Conservation (phyloP, 2,888 invertebrate species). For the Trisateles emortualis region DNA sequence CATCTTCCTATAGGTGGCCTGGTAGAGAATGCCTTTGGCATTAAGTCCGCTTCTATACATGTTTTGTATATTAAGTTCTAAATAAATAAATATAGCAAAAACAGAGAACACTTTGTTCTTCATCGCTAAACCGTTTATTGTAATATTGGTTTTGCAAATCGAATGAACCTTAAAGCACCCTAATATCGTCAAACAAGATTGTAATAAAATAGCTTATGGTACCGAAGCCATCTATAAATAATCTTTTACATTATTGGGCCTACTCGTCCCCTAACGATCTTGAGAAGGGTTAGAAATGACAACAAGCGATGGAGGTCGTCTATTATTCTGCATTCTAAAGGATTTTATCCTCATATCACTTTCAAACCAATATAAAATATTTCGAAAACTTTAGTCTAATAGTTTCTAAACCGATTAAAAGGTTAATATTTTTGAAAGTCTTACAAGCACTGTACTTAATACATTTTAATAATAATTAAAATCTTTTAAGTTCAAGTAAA, state of each 20-base stretch:
- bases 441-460: too few relatives aligned
- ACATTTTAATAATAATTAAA: too few relatives aligned
- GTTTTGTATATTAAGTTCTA: too few relatives aligned
- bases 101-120: too few relatives aligned
- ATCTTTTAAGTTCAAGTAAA: too few relatives aligned
- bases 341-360: slow-evolving; percentile 55
- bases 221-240: slow-evolving; percentile 6
- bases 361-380: slow-evolving; percentile 40
- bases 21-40: too few relatives aligned
- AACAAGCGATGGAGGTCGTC: slow-evolving; percentile 64
- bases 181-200: slow-evolving; percentile 2
- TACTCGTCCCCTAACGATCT: slow-evolving; percentile 50
- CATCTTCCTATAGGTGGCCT: too few relatives aligned
- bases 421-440: too few relatives aligned
- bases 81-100: too few relatives aligned
- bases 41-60: too few relatives aligned
- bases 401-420: slow-evolving; percentile 2
- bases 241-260: slow-evolving; percentile 58
- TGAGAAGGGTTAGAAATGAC: slow-evolving; percentile 71
- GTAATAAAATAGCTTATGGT: slow-evolving; percentile 10
- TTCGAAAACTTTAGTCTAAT: slow-evolving; percentile 13
- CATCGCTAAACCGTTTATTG: too few relatives aligned
- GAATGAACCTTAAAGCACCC: background rate
- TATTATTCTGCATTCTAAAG: slow-evolving; percentile 60
- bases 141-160: background rate